Conservation (phyloP, 2,113 vertebrate species). For the Peromyscus leucopus region DNA sequence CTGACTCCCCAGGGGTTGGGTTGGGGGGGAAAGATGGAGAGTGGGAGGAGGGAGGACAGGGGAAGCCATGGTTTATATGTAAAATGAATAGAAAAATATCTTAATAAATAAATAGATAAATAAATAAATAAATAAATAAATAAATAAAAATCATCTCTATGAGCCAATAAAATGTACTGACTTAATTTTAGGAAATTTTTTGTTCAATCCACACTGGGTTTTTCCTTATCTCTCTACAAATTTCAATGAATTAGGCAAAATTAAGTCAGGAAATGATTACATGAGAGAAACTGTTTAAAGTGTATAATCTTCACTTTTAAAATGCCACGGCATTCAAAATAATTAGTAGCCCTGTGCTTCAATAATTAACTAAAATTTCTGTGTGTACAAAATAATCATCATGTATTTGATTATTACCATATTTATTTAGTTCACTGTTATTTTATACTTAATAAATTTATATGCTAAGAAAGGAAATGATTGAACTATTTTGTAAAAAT, state of each 20-base stretch:
- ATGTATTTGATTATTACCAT: not conserved
- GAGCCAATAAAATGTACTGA: slow-evolving; percentile 4
- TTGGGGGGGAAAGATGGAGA: no score
- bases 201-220: not conserved
- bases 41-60: no score
- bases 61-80: no score
- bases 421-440: not conserved
- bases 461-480: not conserved
- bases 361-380: not conserved
- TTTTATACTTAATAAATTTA: not conserved
- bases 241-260: not conserved
- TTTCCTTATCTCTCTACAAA: slow-evolving; percentile 33
- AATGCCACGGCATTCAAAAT: not conserved
- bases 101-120: no score
- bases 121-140: no score
- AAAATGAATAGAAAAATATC: no score
- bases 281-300: not conserved
- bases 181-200: slow-evolving; percentile 47
- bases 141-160: not conserved
- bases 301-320: not conserved
- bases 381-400: not conserved
- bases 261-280: not conserved
- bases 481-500: not conserved
- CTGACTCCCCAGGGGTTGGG: no score
- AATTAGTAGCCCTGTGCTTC: not conserved